These are phyloP conservation scores for Lasioglossum morio DNA, from an alignment of 2,888 invertebrate genomes.

Conservation along the genomic window DNA sequence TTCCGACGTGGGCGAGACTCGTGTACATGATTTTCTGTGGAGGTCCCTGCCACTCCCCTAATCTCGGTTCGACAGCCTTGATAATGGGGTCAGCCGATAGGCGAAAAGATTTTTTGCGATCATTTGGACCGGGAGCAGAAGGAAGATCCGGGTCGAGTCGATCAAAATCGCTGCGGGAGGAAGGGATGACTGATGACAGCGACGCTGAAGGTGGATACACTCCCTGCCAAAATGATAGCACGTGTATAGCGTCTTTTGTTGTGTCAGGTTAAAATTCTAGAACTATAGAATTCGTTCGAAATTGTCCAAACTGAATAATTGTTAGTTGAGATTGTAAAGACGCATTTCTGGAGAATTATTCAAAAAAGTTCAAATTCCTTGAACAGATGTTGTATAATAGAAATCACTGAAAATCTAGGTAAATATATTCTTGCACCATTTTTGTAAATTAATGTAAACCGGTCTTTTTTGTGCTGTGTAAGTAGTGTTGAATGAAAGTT, in stretches of 20 bases:
- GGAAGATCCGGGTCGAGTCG: not conserved
- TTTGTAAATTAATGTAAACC: not conserved
- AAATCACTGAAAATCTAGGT: not conserved
- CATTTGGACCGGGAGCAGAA: not conserved
- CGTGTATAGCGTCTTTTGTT: not conserved
- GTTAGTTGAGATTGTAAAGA: too few species aligned
- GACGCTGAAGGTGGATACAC: not conserved
- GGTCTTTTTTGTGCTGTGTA: too few species aligned
- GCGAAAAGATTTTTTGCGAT: constrained; percentile 14
- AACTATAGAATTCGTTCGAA: not conserved
- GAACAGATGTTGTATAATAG: not conserved
- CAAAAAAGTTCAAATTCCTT: not conserved
- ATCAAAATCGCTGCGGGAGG: not conserved
- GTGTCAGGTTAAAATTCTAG: not conserved
- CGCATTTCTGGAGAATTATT: not conserved
- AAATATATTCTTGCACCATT: not conserved
- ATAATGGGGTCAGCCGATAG: not conserved
- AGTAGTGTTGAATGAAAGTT: not conserved
- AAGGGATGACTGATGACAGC: not conserved
- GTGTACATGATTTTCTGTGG: constrained; percentile 40
- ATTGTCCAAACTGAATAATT: too few species aligned
- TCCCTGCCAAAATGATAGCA: not conserved
- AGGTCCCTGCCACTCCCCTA: constrained; percentile 25
- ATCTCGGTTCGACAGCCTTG: constrained; percentile 45
- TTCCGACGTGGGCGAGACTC: constrained; percentile 33